phyloP scores from a whole-genome alignment of 2,888 invertebrate species.

The Furcula furcula region DNA sequence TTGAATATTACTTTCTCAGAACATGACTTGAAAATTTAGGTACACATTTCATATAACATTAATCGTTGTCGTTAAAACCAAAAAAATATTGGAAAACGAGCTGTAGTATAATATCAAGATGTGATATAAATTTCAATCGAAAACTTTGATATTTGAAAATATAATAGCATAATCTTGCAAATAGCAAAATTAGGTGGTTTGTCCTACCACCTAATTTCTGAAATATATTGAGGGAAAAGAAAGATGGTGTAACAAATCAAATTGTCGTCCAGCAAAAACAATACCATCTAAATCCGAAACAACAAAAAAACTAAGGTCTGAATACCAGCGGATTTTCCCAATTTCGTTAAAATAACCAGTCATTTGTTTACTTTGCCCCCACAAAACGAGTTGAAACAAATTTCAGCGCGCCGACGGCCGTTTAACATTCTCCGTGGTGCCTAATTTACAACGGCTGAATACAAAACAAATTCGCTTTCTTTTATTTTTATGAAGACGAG shows the following conservation, averaged over 20 bases:
- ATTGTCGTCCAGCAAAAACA: not conserved
- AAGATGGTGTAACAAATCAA: too few species aligned
- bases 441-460: conserved; percentile 42
- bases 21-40: too few species aligned
- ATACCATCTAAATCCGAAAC: not conserved
- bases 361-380: conserved; percentile 53
- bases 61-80: too few species aligned
- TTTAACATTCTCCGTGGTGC: conserved; percentile 53
- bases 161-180: too few species aligned
- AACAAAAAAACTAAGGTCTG: conserved; percentile 10
- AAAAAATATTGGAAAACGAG: too few species aligned
- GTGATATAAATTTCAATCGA: too few species aligned
- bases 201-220: too few species aligned
- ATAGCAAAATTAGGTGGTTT: too few species aligned
- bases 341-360: conserved; percentile 60
- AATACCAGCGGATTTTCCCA: conserved; percentile 40
- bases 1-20: conserved; percentile 14
- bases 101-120: too few species aligned
- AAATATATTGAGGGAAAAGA: too few species aligned
- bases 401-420: conserved; percentile 47
- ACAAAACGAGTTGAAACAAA: conserved; percentile 59
- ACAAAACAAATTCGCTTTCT: conserved; percentile 39
- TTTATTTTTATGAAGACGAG: conserved; percentile 31
- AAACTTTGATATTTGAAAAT: too few species aligned
- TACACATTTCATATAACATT: too few species aligned